These are phyloP conservation scores for Plagodis dolabraria DNA, from an alignment of 2,888 invertebrate species.

Conservation along the genomic window DNA sequence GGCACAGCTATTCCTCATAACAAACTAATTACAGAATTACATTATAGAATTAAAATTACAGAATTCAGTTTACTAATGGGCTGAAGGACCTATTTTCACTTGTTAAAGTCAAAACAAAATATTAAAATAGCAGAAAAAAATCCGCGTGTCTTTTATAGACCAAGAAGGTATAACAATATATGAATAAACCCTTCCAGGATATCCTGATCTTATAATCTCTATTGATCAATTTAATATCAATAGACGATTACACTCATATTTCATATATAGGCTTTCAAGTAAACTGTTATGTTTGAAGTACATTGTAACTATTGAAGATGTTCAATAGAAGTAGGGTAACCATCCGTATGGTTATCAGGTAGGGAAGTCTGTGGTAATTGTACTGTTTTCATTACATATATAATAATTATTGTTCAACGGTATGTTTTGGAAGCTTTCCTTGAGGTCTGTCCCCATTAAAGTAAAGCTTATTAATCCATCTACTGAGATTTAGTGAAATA, in stretches of 20 bases:
- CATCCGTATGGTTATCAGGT: background rate
- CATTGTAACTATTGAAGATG: constrained; percentile 18
- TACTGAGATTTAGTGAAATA: too few species aligned
- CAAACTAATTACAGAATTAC: too few species aligned
- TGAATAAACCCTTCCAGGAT: constrained; percentile 2
- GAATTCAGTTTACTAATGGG: too few species aligned
- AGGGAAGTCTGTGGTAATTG: background rate
- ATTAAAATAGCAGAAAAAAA: background rate
- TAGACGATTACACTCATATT: constrained; percentile 22
- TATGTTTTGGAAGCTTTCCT: too few species aligned
- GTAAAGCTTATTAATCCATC: too few species aligned
- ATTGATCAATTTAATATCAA: constrained; percentile 29
- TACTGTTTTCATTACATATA: background rate
- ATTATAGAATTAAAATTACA: too few species aligned
- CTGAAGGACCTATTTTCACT: too few species aligned
- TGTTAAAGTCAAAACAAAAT: too few species aligned
- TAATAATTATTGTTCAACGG: too few species aligned
- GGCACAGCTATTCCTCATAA: too few species aligned
- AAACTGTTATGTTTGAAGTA: constrained; percentile 27
- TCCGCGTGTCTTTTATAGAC: background rate
- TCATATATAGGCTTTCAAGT: constrained; percentile 28
- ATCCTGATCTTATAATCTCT: constrained; percentile 4
- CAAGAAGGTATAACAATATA: constrained; percentile 13
- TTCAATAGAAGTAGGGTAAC: constrained; percentile 7
- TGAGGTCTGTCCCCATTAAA: too few species aligned